Evolutionary conservation across 2,797 vertebrate species (phyloP).

Genomic region (Alauda arvensis): DNA sequence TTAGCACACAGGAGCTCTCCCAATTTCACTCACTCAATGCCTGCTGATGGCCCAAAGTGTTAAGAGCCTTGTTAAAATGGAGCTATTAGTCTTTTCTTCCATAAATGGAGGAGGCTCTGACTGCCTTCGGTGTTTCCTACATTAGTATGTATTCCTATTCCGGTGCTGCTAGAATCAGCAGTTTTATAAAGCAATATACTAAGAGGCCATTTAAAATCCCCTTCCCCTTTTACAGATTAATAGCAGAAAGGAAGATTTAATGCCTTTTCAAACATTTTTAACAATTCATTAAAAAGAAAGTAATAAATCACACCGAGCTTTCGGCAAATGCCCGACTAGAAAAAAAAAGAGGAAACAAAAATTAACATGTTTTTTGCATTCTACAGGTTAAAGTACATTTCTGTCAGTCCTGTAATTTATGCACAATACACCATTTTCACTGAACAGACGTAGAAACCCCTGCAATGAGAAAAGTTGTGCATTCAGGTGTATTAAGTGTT

Average conservation of each 20-base stretch:
- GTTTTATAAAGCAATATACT: constrained; percentile 75
- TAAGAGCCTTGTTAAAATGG: constrained; percentile 75
- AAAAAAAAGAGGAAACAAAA: constrained; percentile 57
- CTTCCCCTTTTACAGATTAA: constrained; percentile 69
- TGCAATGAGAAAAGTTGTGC: constrained; percentile 8
- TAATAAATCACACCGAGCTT: constrained; percentile 62
- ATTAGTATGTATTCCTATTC: constrained; percentile 71
- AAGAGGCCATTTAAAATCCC: constrained; percentile 70
- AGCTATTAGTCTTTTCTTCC: constrained; percentile 71
- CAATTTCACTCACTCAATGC: constrained; percentile 65
- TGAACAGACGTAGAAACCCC: constrained; percentile 23
- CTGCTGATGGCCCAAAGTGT: constrained; percentile 61
- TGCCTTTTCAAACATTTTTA: constrained; percentile 69
- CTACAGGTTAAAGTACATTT: constrained; percentile 44
- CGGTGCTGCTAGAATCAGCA: constrained; percentile 72
- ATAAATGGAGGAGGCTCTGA: constrained; percentile 63
- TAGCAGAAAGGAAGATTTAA: constrained; percentile 68
- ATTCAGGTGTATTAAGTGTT: background rate
- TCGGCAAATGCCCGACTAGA: constrained; percentile 37
- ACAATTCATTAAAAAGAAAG: constrained; percentile 72
- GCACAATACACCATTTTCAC: constrained; percentile 28
- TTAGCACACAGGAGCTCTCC: constrained; percentile 65
- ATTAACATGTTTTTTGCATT: constrained; percentile 51
- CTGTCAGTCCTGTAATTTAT: constrained; percentile 44
- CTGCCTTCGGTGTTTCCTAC: constrained; percentile 65